A percentile compares a stretch with the other conserved stretches of the same genome.
phyloP scores from a whole-genome alignment of 2,888 invertebrate genomes.

The Macaria liturata region DNA sequence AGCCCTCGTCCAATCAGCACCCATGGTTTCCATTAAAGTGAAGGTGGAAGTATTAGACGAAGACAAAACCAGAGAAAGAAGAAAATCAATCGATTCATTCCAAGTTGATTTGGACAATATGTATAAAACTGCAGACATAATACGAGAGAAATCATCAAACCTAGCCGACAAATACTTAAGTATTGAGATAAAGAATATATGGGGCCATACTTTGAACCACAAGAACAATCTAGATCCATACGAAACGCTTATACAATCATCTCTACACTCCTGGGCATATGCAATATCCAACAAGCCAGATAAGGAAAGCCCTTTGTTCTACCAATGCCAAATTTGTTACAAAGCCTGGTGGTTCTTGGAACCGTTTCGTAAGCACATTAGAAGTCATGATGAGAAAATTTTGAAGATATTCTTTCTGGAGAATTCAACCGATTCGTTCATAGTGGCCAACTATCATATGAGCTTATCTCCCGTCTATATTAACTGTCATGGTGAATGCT shows the following conservation, averaged over 20 bases:
- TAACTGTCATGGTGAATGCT: constrained; percentile 39
- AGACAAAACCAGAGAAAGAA: background rate
- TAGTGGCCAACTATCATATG: constrained; percentile 34
- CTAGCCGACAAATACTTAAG: constrained; percentile 40
- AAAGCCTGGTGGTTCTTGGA: constrained; percentile 53
- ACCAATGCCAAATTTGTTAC: constrained; percentile 58
- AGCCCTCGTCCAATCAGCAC: background rate
- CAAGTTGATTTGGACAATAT: constrained; percentile 22
- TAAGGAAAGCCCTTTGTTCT: constrained; percentile 43
- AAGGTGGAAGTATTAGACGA: constrained; percentile 37
- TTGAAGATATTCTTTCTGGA: constrained; percentile 30
- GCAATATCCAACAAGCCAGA: no score
- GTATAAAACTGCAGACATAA: constrained; percentile 23
- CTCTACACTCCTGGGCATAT: constrained; percentile 36
- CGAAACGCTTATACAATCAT: constrained; percentile 34
- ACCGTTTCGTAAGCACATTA: constrained; percentile 49
- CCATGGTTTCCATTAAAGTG: constrained; percentile 28
- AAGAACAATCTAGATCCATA: background rate
- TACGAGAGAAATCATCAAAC: constrained; percentile 22
- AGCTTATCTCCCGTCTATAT: constrained; percentile 6
- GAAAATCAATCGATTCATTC: constrained; percentile 4
- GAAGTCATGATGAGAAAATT: background rate
- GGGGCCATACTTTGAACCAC: background rate
- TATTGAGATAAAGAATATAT: constrained; percentile 40
- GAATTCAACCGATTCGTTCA: constrained; percentile 34